Evolutionary conservation across 2,888 invertebrate genomes (phyloP).

Genomic region (Coenonympha arcania): DNA sequence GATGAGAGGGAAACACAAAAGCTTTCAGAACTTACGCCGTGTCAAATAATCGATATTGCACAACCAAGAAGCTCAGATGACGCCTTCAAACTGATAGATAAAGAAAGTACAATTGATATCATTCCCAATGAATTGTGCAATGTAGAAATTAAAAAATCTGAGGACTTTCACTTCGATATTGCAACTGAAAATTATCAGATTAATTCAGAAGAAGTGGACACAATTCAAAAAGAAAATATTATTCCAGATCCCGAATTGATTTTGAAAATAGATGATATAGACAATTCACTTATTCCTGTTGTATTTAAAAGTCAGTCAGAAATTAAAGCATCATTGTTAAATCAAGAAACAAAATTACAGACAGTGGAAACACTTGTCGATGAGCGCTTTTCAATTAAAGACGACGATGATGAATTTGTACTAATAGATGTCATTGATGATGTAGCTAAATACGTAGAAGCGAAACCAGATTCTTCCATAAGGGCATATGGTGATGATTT

Average conservation of each 20-base stretch:
- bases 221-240: not conserved
- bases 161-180: not conserved
- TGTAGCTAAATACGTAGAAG: not conserved
- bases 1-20: not conserved
- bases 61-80: slow-evolving; percentile 2
- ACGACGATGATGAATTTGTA: slow-evolving; percentile 23
- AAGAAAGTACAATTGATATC: slow-evolving; percentile 11
- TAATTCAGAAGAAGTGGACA: not conserved
- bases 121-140: slow-evolving; percentile 6
- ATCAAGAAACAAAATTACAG: slow-evolving; percentile 22
- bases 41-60: not conserved
- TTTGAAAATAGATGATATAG: slow-evolving; percentile 13
- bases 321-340: slow-evolving; percentile 33
- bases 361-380: slow-evolving; percentile 10
- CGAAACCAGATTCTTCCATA: not conserved
- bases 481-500: slow-evolving; percentile 2
- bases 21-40: not conserved
- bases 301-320: slow-evolving; percentile 46
- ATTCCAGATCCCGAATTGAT: not conserved
- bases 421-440: slow-evolving; percentile 19
- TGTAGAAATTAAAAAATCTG: not conserved
- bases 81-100: slow-evolving; percentile 9
- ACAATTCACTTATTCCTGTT: slow-evolving; percentile 43
- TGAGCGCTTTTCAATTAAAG: slow-evolving; percentile 12
- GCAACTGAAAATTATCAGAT: not conserved